These are phyloP conservation scores for Thunnus albacares DNA, from an alignment of 2,797 vertebrate genomes.

Conservation along the genomic window DNA sequence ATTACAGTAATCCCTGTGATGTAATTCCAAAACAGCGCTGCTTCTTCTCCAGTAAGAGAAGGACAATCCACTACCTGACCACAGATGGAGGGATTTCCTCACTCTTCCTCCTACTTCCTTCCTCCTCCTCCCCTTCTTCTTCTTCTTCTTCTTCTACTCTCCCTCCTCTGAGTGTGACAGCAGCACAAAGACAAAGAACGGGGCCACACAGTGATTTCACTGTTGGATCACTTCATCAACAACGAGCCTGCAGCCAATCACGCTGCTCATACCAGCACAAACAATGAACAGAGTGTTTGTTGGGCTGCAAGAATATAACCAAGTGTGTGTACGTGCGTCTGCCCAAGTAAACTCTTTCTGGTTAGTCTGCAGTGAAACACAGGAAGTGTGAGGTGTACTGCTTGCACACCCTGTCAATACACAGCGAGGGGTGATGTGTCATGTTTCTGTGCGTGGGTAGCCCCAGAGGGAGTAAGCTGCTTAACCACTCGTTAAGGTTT, in stretches of 20 bases:
- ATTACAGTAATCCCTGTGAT: conserved; percentile 85
- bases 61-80: conserved; percentile 60
- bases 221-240: conserved; percentile 49
- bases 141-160: neutral
- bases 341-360: conserved; percentile 16
- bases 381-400: conserved; percentile 56
- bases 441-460: conserved; percentile 52
- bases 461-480: conserved; percentile 51
- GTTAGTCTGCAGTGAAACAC: conserved; percentile 51
- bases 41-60: conserved; percentile 55
- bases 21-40: conserved; percentile 79
- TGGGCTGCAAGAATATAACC: neutral
- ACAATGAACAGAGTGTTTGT: conserved; percentile 24
- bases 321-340: neutral
- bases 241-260: conserved; percentile 5
- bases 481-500: conserved; percentile 19
- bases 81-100: conserved; percentile 38
- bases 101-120: neutral
- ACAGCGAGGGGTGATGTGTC: conserved; percentile 53
- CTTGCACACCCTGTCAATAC: conserved; percentile 10
- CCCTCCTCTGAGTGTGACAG: conserved; percentile 3
- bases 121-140: neutral
- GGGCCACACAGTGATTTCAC: conserved; percentile 20
- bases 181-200: conserved; percentile 24
- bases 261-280: conserved; percentile 8